Conservation (phyloP, 2,113 vertebrate genomes). For the Vidua macroura region DNA sequence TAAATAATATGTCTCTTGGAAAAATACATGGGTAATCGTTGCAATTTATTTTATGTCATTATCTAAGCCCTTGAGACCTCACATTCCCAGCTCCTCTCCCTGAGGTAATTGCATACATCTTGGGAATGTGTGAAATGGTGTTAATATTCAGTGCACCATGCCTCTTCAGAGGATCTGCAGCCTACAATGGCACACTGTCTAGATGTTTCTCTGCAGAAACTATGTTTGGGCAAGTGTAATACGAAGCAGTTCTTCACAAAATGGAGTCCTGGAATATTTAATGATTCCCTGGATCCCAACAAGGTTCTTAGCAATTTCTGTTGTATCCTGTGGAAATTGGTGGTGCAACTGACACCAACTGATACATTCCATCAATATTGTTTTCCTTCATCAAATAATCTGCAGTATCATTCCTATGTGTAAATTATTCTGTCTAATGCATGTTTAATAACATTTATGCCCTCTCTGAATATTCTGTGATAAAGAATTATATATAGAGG, state of each 20-base stretch:
- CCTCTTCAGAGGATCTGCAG: constrained; percentile 54
- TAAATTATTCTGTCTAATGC: background rate
- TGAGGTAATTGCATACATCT: constrained; percentile 75
- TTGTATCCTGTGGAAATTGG: background rate
- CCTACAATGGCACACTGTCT: constrained; percentile 46
- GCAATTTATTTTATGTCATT: constrained; percentile 91
- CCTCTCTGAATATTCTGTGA: background rate
- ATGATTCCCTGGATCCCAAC: background rate
- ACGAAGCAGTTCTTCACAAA: constrained; percentile 6
- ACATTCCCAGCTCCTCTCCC: constrained; percentile 70
- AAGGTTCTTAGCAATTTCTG: background rate
- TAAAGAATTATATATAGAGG: background rate
- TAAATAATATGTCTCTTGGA: constrained; percentile 79
- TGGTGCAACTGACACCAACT: background rate
- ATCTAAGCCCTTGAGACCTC: constrained; percentile 77
- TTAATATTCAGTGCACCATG: constrained; percentile 70
- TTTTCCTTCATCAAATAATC: background rate
- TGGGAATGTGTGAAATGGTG: constrained; percentile 73
- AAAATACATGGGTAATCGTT: constrained; percentile 82
- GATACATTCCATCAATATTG: background rate
- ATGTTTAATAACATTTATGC: background rate
- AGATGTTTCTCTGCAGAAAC: constrained; percentile 14
- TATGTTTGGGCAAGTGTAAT: constrained; percentile 14
- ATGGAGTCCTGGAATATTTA: background rate
- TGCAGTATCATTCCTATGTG: background rate